These are phyloP conservation scores for Fragum fragum DNA, from an alignment of 2,888 invertebrate species.

Conservation along the genomic window DNA sequence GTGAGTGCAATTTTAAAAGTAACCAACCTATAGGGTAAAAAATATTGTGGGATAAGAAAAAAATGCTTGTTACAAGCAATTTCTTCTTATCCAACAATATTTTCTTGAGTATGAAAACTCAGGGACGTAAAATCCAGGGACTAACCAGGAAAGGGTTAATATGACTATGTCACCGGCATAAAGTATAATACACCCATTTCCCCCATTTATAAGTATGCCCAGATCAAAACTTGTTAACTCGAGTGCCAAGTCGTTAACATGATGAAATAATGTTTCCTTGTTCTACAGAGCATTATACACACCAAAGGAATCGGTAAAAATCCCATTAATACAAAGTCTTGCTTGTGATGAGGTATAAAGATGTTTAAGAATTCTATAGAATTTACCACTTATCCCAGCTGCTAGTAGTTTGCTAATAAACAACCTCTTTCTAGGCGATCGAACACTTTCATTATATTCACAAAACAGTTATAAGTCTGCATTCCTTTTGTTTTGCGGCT, in stretches of 20 bases:
- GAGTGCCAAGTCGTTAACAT: slow-evolving; percentile 17
- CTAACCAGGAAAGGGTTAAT: too few species aligned
- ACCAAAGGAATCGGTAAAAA: neutral
- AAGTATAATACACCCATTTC: too few species aligned
- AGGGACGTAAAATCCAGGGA: too few species aligned
- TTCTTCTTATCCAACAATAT: too few species aligned
- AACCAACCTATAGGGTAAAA: too few species aligned
- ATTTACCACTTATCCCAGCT: neutral
- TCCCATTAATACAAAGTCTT: neutral
- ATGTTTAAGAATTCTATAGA: slow-evolving; percentile 6
- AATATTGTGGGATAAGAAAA: too few species aligned
- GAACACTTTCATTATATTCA: slow-evolving; percentile 5
- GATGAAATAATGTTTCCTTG: slow-evolving; percentile 12
- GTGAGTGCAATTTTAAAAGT: too few species aligned
- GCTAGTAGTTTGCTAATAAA: neutral
- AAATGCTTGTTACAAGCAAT: too few species aligned
- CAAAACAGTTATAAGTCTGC: neutral
- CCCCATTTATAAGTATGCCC: neutral
- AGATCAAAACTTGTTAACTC: slow-evolving; percentile 9
- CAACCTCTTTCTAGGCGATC: slow-evolving; percentile 12
- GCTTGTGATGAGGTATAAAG: slow-evolving; percentile 7
- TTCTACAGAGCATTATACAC: slow-evolving; percentile 12
- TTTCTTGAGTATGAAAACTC: too few species aligned
- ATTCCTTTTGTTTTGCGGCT: neutral
- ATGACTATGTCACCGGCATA: too few species aligned